Evolutionary conservation across 2,888 invertebrate species (phyloP), one percentile per base, ranked within the genome.

Genomic region (Rhyacophila evoluta): DNA sequence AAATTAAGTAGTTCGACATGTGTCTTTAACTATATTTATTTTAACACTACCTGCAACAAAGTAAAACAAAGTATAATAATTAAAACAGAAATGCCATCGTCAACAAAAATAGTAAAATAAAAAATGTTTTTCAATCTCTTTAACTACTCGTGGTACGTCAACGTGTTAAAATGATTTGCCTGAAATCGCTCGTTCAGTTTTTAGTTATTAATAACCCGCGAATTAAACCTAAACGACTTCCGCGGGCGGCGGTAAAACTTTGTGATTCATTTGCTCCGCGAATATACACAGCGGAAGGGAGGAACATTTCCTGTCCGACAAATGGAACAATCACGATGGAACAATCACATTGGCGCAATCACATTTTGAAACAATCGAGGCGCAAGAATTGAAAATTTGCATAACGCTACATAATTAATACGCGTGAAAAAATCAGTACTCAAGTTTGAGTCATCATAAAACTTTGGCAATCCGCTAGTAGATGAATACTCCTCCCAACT

Each of bases 151-250:
- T 25, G 25, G 15, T 55, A 19, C 19, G 19, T 10, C 19, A 19
- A 55, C 19, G 55, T 55, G 55, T 55, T 55, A 19, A 55, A 55
- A 25, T 55, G 25, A 55, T 55, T 55, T 55, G 55, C 3, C 19
- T 55, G 15, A 25, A 55, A 55, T 25, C 8, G 55, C 10, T 55
- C 55, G 19, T 55, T 55, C 19, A 55, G 15, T 55, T 55, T 41
- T 55, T 19, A 55, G 55, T 55, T 55, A 55, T 55, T 55, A 55
- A 55, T 55, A 55, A 19, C 19, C 55, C 55, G 55, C 55, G 55
- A 55, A 55, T 55, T 15, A 25, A 55, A 8, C 55, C 25, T 19
- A 19, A 55, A 55, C 55, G 55, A 55, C 55, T 55, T 55, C 55
- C 55, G 55, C 25, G 55, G 19, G 55, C 55, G 19, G 55, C 19